These are phyloP conservation scores for Corythoichthys haematopterus DNA, from an alignment of 2,113 vertebrate genomes.

Conservation along the genomic window DNA sequence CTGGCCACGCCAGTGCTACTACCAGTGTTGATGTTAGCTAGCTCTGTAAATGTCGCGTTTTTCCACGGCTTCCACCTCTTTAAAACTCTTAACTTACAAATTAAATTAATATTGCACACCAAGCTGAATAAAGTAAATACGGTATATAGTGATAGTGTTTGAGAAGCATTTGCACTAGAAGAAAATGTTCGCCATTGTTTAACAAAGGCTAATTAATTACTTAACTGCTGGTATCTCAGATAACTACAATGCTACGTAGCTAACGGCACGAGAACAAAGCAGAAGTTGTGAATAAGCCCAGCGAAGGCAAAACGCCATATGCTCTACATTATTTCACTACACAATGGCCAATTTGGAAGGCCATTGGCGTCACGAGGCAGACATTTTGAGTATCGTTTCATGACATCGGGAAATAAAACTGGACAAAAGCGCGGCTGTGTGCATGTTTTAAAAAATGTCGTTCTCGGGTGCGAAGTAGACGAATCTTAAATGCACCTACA, in stretches of 20 bases:
- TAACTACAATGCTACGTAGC: not conserved
- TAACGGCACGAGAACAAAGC: constrained; percentile 55
- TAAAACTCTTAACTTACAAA: not conserved
- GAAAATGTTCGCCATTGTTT: not conserved
- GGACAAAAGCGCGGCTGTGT: not conserved
- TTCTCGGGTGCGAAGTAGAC: not conserved
- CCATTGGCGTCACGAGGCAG: not conserved
- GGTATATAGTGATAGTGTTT: not conserved
- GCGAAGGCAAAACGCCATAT: not conserved
- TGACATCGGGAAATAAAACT: not conserved
- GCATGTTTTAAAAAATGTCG: not conserved
- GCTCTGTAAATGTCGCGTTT: too few relatives aligned
- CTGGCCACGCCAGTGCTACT: too few relatives aligned
- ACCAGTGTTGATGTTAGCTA: too few relatives aligned
- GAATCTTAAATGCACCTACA: too few relatives aligned
- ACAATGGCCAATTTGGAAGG: not conserved
- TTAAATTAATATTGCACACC: not conserved
- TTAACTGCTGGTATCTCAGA: not conserved
- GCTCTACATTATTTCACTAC: not conserved
- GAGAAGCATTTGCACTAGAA: not conserved
- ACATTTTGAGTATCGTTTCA: too few relatives aligned
- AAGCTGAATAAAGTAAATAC: not conserved
- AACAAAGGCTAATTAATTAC: not conserved
- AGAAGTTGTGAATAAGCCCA: constrained; percentile 29
- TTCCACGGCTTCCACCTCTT: too few relatives aligned